A percentile compares a stretch with the other conserved stretches of the same genome.
These are phyloP conservation scores for Alouatta palliata DNA, from an alignment of 2,113 vertebrate genomes.

Conservation along the genomic window DNA sequence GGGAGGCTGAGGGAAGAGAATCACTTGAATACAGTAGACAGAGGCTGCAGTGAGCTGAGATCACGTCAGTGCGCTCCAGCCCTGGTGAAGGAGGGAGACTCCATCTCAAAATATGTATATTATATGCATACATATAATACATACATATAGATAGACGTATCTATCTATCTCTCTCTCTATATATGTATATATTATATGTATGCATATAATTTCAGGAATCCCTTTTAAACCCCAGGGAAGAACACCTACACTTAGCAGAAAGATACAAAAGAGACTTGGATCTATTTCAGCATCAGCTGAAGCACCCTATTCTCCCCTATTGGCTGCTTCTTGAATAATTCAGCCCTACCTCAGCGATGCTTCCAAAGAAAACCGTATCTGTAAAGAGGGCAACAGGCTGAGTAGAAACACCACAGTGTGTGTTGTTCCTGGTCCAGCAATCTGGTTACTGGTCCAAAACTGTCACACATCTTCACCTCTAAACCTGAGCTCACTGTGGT, in stretches of 20 bases:
- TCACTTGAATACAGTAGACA: fast-evolving
- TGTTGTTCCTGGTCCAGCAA: neutral
- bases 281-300: neutral
- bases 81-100: too few species aligned
- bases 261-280: neutral
- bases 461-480: neutral
- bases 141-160: too few species aligned
- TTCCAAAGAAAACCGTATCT: neutral
- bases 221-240: neutral
- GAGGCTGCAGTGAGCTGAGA: too few species aligned
- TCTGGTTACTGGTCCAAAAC: neutral
- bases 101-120: too few species aligned
- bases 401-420: neutral
- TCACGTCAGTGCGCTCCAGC: too few species aligned
- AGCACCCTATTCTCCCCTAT: neutral
- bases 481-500: neutral
- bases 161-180: too few species aligned
- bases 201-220: neutral
- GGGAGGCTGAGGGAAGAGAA: too few species aligned
- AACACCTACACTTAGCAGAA: neutral
- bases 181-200: too few species aligned
- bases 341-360: neutral
- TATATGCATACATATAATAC: too few species aligned
- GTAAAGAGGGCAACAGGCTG: fast-evolving
- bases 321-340: neutral